Evolutionary conservation across 2,797 vertebrate genomes (phyloP).

Genomic region (Euphonia xanthogaster): DNA sequence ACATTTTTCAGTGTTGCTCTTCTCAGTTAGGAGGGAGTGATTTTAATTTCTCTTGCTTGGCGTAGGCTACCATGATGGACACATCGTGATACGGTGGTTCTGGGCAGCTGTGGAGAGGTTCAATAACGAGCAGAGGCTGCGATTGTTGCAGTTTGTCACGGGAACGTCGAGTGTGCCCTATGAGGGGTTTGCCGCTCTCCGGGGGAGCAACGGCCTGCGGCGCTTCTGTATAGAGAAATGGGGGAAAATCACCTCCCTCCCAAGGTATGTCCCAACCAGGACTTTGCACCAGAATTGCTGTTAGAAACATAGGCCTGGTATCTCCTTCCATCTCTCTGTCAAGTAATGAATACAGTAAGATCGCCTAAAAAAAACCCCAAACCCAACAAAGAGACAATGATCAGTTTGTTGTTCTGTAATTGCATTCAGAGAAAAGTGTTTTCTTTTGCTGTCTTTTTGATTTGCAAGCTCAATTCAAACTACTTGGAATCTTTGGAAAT

Average conservation of each 20-base stretch:
- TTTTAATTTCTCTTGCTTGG: neutral
- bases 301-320: neutral
- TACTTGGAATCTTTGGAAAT: neutral
- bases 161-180: slow-evolving; percentile 96
- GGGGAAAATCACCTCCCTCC: slow-evolving; percentile 95
- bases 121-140: slow-evolving; percentile 93
- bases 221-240: slow-evolving; percentile 98
- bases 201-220: slow-evolving; percentile 93
- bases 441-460: neutral
- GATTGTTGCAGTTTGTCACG: slow-evolving; percentile 93
- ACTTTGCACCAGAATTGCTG: neutral
- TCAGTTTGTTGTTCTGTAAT: neutral
- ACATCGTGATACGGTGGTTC: slow-evolving; percentile 97
- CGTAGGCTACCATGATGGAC: slow-evolving; percentile 93
- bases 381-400: neutral
- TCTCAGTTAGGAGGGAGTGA: neutral
- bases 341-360: neutral
- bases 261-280: slow-evolving; percentile 80
- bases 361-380: neutral
- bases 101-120: slow-evolving; percentile 96
- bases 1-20: neutral
- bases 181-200: slow-evolving; percentile 90
- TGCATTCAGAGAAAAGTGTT: neutral
- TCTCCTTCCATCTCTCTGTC: neutral
- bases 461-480: neutral